Evolutionary conservation across 2,797 vertebrate species (phyloP), one percentile per base, ranked within the genome.

Genomic region (Falco cherrug): DNA sequence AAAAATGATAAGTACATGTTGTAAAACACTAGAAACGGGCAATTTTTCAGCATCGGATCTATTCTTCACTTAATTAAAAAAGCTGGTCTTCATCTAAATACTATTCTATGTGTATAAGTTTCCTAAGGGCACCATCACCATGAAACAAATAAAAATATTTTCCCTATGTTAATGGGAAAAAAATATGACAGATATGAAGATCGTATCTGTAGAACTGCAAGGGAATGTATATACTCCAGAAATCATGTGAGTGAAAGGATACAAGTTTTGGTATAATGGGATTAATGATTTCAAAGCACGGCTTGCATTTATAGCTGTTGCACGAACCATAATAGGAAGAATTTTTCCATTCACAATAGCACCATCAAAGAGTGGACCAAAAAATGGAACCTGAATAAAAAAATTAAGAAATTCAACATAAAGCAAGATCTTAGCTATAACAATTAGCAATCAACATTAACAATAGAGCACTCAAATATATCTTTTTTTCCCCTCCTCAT

Each of bases 261-360:
- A 99, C 99, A 99, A 99, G 97, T 99, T 99, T 98, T 99, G 99
- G 98, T 99, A 99, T 26, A 99, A 98, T 10, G 99, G 99, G 91
- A 99, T 99, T 97, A 99, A 98, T 19, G 99, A 99, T 95, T 99
- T 99, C 86, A 99, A 98, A 43, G 99, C 99, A 93, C 99, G 99
- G 96, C 99, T 99, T 97, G 99, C 99, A 73, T 99, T 99, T 98
- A 99, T 99, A 79, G 99, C 99, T n/a, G 99, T 99, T 92, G 99
- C 99, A 97, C 99, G 98, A 97, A 99, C 99, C 98, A 99, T 98
- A 90, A 99, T 99, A 90, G 99, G 99, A 95, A 99, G 98, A 97
- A 99, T 99, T 98, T 99, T 99, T 97, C 99, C 99, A 98, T 99
- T 99, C 96, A 99, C 99, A 94, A 99, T 99, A 98, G 99, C 99